Base-by-base conservation (phyloP, 2,888 invertebrate species). In the Dicranocentrus wangi region DNA sequence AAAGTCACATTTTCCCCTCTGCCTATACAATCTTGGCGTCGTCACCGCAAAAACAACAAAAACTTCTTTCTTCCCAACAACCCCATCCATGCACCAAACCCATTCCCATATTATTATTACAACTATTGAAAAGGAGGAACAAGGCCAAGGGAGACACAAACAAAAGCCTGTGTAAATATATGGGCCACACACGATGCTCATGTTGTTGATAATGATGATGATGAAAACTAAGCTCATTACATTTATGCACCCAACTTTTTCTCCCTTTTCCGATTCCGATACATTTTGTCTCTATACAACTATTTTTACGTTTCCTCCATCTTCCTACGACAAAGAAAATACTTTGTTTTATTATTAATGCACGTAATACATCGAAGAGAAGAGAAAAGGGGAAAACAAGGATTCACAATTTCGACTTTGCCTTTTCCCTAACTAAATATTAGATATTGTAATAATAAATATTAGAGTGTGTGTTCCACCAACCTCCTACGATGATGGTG, bases 1-100 rank as follows among this genome's bases (percentile, higher is more conserved):
- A 55, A 55, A 55, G 55, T 25, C 55, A 55, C 55, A 55, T 65
- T 58, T 66, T 25, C 47, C 21, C 42, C 15, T 53, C 25, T 55
- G 7, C 55, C 47, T 47, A 47, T n/a, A n/a, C 5, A 47, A 47
- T 47, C 47, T 25, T 55, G 55, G 55, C 55, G 55, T 55, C 55
- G 23, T 25, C 25, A 47, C 15, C 25, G 10, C 55, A 47, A 25
- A 25, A 23, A 25, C 55, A 25, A 55, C 25, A 55, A 17, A 39
- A 47, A 47, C 47, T 47, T 39, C 39, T 47, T n/a, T 47, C 47
- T n/a, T 15, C 47, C 47, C 47, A 47, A 47, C 15, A n/a, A 10
- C 47, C 3, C 5, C 32, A 32, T 32, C 32, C 32, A 47, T 47
- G 7, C n/a, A 47, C n/a, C 13, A 13, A 39, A 13, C 39, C 39